Evolutionary conservation across 2,888 invertebrate species (phyloP), one percentile per base, ranked within the genome.

Genomic region (Ypsolopha sequella): DNA sequence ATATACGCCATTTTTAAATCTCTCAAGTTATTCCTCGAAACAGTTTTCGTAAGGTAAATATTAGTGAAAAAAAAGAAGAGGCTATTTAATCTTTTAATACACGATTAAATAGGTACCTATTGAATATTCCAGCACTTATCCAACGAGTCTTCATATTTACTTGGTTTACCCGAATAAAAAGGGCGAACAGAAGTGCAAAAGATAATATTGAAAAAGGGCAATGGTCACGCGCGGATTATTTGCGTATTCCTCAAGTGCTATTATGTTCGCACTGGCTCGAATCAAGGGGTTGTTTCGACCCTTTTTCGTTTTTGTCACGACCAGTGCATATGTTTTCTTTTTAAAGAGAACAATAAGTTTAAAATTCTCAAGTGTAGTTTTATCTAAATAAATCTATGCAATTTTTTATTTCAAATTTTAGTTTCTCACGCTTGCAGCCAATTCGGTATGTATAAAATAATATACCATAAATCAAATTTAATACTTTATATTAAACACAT

Each of bases 141-240:
- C 24, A 24, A 2, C 4, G 24, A 24, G 24, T 24, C 24, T 24
- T 24, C 24, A 24, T 24, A 24, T 24, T 24, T 24, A 24, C 24
- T 24, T 24, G 24, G 24, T 24, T 24, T 24, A 24, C 2, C 24
- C 24, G 24, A 24, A 24, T 24, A 24, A 24, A 24, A 24, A 24
- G 24, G 24, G 24, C 24, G 36, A 10, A 48, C 41, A 48, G 14
- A 35, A 36, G 34, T 48, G 41, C 34, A 53, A 43, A 48, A 6
- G 11, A 52, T 43, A 11, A 13, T 24, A 50, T 36, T 57, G 55
- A 53, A 59, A 64, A 65, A 64, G 64, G 58, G 64, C 59, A 58
- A 57, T 59, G 70, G 73, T 67, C 82, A 74, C 81, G 80, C 76
- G 73, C 66, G 61, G 63, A 59, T 68, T 73, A 68, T 76, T 73